phyloP scores from a whole-genome alignment of 2,797 vertebrate genomes.

The Manis javanica region DNA sequence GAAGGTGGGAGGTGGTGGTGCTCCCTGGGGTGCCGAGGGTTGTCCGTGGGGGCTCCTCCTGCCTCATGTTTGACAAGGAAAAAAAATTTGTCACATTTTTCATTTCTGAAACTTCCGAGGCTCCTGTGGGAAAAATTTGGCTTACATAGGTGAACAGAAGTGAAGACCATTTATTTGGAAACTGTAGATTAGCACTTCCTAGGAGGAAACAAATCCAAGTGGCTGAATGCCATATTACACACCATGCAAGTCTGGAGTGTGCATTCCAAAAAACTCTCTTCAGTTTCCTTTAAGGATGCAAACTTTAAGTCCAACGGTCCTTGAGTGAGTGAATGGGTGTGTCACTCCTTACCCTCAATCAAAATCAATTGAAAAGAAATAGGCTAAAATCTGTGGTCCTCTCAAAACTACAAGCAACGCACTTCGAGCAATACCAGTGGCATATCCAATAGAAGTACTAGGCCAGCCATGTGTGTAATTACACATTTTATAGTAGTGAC shows the following conservation, averaged over 20 bases:
- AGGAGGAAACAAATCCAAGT: background rate
- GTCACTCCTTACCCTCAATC: background rate
- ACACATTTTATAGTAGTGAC: background rate
- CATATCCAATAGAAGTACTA: background rate
- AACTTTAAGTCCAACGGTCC: background rate
- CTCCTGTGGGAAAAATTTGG: background rate
- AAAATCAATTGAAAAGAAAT: background rate
- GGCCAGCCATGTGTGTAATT: background rate
- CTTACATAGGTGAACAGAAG: background rate
- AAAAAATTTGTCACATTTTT: background rate
- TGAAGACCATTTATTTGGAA: background rate
- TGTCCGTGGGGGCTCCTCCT: background rate
- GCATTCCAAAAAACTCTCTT: background rate
- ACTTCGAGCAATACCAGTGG: accelerated
- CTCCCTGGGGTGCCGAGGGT: background rate
- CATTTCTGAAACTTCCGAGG: background rate
- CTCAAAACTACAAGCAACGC: background rate
- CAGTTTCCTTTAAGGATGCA: background rate
- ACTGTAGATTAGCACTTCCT: background rate
- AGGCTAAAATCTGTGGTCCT: background rate
- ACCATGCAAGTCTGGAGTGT: background rate
- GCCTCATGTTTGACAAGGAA: background rate
- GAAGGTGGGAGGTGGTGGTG: no score
- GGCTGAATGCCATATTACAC: no score
- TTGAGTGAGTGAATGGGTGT: background rate